These are phyloP conservation scores for Cephonodes hylas DNA, from an alignment of 2,888 invertebrate genomes.

Conservation along the genomic window DNA sequence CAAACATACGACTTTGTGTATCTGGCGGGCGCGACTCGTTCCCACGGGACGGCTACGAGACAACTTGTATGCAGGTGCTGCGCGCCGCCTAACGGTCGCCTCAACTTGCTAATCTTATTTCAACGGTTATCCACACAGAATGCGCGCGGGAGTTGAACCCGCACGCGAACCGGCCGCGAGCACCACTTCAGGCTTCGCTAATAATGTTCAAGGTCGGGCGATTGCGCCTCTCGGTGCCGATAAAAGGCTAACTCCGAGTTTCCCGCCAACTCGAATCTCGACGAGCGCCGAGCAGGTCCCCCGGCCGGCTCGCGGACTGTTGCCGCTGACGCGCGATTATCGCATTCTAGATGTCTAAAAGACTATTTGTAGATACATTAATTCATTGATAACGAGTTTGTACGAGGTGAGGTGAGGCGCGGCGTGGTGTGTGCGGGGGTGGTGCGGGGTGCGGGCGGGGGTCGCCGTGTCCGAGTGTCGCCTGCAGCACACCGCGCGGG, in stretches of 20 bases:
- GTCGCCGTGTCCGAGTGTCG: neutral
- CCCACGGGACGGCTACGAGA: slow-evolving; percentile 3
- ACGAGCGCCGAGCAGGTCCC: neutral
- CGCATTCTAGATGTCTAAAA: neutral
- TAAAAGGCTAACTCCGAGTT: neutral
- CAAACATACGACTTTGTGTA: neutral
- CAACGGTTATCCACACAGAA: neutral
- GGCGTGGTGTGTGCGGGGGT: neutral
- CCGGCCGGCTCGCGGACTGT: neutral
- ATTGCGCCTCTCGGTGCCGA: neutral
- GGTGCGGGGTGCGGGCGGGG: neutral
- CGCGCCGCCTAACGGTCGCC: slow-evolving; percentile 6
- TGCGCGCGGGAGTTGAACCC: neutral
- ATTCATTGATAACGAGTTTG: slow-evolving; percentile 8
- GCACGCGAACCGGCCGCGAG: neutral
- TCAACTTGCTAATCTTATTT: neutral
- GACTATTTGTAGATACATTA: slow-evolving; percentile 8
- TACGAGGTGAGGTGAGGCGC: neutral
- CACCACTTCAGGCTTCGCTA: neutral
- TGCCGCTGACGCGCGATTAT: neutral
- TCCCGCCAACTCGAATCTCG: neutral
- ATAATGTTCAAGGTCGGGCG: neutral
- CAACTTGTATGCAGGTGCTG: slow-evolving; percentile 3
- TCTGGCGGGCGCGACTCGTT: neutral
- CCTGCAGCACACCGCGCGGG: neutral